Percentiles rank a stretch among this genome's conserved stretches.
Evolutionary conservation across 2,113 vertebrate genomes (phyloP).

Genomic region (Gymnarchus niloticus): DNA sequence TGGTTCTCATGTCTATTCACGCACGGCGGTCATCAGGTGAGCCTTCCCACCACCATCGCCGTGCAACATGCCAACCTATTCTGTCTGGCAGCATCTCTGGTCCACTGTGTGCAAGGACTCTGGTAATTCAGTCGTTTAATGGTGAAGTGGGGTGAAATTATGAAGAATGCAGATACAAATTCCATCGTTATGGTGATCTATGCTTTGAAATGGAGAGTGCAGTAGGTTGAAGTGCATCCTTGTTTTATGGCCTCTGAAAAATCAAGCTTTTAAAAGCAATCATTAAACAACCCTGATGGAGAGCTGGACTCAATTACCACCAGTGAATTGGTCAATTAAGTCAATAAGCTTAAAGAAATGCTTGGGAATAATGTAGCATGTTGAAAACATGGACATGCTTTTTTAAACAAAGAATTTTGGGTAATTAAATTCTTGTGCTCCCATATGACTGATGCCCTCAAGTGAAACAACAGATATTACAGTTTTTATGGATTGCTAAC

Average conservation of each 20-base stretch:
- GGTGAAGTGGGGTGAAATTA: neutral
- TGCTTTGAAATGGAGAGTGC: neutral
- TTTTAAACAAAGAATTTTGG: constrained; percentile 35
- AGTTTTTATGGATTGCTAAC: constrained; percentile 5
- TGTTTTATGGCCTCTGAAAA: constrained; percentile 6
- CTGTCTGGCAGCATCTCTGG: neutral
- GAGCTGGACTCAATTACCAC: constrained; percentile 21
- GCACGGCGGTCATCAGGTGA: constrained; percentile 31
- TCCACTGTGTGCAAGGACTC: neutral
- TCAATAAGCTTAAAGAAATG: constrained; percentile 28
- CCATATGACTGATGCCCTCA: constrained; percentile 30
- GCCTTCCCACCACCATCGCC: constrained; percentile 14
- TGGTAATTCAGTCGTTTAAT: constrained; percentile 11
- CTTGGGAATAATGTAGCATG: constrained; percentile 17
- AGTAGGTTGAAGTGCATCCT: constrained; percentile 10
- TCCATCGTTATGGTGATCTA: neutral
- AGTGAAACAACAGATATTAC: constrained; percentile 23
- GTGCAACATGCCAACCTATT: neutral
- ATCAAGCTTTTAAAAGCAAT: neutral
- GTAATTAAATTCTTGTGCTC: constrained; percentile 31
- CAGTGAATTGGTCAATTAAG: constrained; percentile 21
- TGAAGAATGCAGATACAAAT: constrained; percentile 22
- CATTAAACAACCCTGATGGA: neutral
- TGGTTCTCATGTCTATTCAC: constrained; percentile 5
- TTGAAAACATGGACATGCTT: constrained; percentile 27